phyloP scores from a whole-genome alignment of 2,888 invertebrate genomes.

The Caenorhabditis virilis region DNA sequence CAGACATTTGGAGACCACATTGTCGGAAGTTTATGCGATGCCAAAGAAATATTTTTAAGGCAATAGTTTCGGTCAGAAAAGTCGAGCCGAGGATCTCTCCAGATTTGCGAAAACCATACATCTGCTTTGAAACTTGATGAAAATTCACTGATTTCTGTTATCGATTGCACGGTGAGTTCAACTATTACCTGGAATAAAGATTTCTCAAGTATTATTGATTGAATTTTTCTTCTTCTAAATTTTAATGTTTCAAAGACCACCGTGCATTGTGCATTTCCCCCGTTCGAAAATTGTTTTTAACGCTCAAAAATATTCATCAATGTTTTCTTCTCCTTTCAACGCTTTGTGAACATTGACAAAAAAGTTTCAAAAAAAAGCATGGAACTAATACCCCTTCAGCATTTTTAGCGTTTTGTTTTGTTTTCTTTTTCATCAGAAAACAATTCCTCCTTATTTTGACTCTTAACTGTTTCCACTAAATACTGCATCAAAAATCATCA shows the following conservation, averaged over 20 bases:
- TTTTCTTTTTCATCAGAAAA: neutral
- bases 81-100: slow-evolving; percentile 66
- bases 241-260: no score
- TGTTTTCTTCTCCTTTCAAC: no score
- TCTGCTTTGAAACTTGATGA: slow-evolving; percentile 66
- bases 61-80: slow-evolving; percentile 64
- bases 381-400: no score
- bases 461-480: no score
- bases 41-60: slow-evolving; percentile 64
- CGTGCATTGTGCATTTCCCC: no score
- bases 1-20: slow-evolving; percentile 69
- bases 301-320: neutral
- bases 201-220: no score
- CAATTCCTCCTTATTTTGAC: no score
- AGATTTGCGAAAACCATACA: slow-evolving; percentile 68
- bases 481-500: slow-evolving; percentile 4
- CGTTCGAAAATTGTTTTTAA: neutral
- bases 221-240: no score
- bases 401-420: no score
- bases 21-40: slow-evolving; percentile 63
- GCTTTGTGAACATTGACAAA: no score
- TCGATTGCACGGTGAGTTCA: slow-evolving; percentile 67
- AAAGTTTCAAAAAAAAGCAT: no score
- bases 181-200: slow-evolving; percentile 56
- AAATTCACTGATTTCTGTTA: slow-evolving; percentile 67